Evolutionary conservation across 2,113 vertebrate species (phyloP).

Genomic region (Jaculus jaculus): DNA sequence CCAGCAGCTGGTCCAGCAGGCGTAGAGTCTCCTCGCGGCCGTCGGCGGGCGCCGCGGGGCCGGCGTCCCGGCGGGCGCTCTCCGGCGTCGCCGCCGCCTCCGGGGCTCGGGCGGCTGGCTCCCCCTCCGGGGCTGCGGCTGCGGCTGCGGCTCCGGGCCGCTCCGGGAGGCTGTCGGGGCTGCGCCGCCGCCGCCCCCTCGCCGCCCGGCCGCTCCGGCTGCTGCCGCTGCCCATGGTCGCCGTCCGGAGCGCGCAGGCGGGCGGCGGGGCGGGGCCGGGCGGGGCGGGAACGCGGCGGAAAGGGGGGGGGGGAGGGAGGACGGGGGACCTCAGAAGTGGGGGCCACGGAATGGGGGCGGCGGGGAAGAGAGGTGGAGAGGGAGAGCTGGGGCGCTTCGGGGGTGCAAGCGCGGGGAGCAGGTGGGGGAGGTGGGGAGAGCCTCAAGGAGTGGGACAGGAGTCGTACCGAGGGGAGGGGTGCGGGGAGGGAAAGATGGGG

Average conservation of each 20-base stretch:
- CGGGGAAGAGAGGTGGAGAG: too few relatives aligned
- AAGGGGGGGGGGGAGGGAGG: neutral
- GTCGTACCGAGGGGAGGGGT: too few relatives aligned
- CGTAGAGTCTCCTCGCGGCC: conserved; percentile 69
- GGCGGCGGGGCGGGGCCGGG: neutral
- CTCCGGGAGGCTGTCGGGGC: conserved; percentile 18
- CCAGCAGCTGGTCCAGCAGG: conserved; percentile 78
- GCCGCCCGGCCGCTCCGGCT: conserved; percentile 76
- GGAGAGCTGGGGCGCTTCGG: too few relatives aligned
- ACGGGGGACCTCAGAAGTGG: too few relatives aligned
- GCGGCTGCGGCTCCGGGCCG: neutral
- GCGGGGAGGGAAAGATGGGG: neutral
- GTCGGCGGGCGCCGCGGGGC: conserved; percentile 22
- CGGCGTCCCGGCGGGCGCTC: neutral
- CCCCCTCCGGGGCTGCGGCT: neutral
- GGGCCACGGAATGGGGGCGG: too few relatives aligned
- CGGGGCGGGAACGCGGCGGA: neutral
- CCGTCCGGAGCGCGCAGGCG: conserved; percentile 44
- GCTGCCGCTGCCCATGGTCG: conserved; percentile 85
- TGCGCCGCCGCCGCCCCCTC: conserved; percentile 46
- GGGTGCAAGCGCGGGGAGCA: too few relatives aligned
- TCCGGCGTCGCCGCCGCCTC: neutral
- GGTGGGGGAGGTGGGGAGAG: neutral
- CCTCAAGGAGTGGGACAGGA: neutral
- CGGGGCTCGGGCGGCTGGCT: neutral